These are phyloP conservation scores for Dipodomys ordii DNA, from an alignment of 2,113 vertebrate genomes.

Conservation along the genomic window DNA sequence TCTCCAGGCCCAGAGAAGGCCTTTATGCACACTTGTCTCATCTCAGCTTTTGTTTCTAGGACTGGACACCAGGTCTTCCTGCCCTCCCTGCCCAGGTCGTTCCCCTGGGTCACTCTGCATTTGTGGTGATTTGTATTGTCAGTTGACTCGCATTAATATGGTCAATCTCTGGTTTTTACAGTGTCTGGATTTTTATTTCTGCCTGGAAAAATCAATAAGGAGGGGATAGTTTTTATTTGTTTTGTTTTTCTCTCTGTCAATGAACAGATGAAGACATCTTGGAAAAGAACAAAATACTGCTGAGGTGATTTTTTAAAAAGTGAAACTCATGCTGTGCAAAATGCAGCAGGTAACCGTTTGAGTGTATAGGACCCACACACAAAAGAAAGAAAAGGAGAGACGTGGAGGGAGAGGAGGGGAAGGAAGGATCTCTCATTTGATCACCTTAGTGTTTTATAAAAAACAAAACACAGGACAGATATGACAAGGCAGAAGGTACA, in stretches of 20 bases:
- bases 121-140: slow-evolving; percentile 41
- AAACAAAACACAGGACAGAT: not conserved
- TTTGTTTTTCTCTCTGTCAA: slow-evolving; percentile 4
- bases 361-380: not conserved
- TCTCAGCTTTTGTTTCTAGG: not conserved
- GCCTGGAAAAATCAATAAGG: slow-evolving; percentile 71
- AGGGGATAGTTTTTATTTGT: not conserved
- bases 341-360: not conserved
- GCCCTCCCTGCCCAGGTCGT: not conserved
- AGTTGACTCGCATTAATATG: slow-evolving; percentile 45
- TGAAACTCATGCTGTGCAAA: slow-evolving; percentile 21
- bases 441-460: not conserved
- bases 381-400: not conserved
- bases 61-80: not conserved
- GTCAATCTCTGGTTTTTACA: slow-evolving; percentile 64
- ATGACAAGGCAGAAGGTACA: accelerated
- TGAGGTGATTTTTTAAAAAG: slow-evolving; percentile 55
- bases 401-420: no score
- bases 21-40: not conserved
- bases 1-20: not conserved
- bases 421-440: not conserved
- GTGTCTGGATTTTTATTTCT: not conserved
- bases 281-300: slow-evolving; percentile 46
- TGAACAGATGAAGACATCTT: slow-evolving; percentile 73
- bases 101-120: not conserved